These are phyloP conservation scores for Phyto melanocephala DNA, from an alignment of 2,888 invertebrate genomes.

Conservation along the genomic window DNA sequence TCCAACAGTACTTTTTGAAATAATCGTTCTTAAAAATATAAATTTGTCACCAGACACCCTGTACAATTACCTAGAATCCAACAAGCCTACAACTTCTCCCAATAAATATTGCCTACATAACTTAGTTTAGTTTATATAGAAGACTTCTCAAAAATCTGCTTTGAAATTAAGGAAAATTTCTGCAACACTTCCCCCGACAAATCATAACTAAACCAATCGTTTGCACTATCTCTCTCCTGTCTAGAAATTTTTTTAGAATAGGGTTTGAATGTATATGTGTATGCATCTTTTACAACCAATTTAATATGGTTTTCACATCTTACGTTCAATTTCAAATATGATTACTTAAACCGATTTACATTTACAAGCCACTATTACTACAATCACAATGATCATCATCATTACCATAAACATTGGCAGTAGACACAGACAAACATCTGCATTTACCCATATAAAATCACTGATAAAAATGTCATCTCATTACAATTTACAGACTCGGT, in stretches of 20 bases:
- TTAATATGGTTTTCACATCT: constrained; percentile 9
- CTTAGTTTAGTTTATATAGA: too few species aligned
- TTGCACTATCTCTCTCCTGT: neutral
- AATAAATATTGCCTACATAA: too few species aligned
- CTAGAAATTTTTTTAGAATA: neutral
- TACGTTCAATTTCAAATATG: constrained; percentile 35
- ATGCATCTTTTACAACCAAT: neutral
- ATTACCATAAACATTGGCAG: constrained; percentile 28
- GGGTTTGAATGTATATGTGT: too few species aligned
- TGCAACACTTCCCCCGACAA: too few species aligned
- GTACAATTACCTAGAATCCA: too few species aligned
- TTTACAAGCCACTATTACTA: constrained; percentile 29
- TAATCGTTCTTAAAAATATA: too few species aligned
- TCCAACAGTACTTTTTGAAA: too few species aligned
- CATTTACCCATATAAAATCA: neutral
- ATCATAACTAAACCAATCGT: neutral
- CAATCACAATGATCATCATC: constrained; percentile 26
- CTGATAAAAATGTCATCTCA: constrained; percentile 31
- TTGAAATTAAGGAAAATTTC: too few species aligned
- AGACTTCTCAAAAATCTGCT: too few species aligned
- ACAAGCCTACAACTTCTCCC: too few species aligned
- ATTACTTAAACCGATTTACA: constrained; percentile 41
- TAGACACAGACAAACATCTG: neutral
- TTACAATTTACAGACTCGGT: neutral
- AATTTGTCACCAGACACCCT: too few species aligned